Base-by-base conservation (phyloP, 2,888 invertebrate genomes). In the Eurois occulta region DNA sequence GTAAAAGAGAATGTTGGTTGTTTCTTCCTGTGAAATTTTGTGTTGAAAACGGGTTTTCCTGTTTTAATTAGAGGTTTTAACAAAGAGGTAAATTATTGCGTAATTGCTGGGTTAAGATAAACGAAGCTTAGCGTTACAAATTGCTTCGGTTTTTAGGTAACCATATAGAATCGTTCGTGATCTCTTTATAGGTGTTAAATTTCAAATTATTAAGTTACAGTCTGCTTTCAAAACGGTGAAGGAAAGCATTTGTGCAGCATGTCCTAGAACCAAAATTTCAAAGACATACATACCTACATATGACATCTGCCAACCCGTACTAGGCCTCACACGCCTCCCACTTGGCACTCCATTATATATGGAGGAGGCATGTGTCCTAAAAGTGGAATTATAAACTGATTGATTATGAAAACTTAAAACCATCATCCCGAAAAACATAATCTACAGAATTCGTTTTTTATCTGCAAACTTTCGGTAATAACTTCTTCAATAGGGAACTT, bases 21-120 rank as follows among this genome's bases (percentile, higher is more conserved):
- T 72, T 68, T 52, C 38, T 78, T 78, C 71, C 83, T 75, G 74
- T 72, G 64, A 67, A 62, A 38, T 43, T 72, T 52, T 41, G 18
- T 65, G 46, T 66, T 64, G 43, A 38, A 66, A 32, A 58, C 74
- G 72, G 66, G 43, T 60, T 78, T 70, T 21, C 70, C 67, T 43
- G 75, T 69, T 69, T 85, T 78, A 78, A 85, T 85, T 75, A 85
- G 62, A 75, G 24, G 55, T 84, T 81, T 43, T 66, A 60, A 78
- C 72, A 81, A 60, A 65, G 43, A 78, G n/a, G 24, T 84, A n/a
- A 76, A 7, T 68, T 67, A 77, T 77, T 74, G 28, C 24, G 38
- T 77, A 76, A 77, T 84, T 74, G 66, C 11, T 38, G 35, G 48
- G 41, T 48, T 32, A 28, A 41, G 7, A 48, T 58, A 38, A 55